Evolutionary conservation across 2,113 vertebrate species (phyloP), one percentile per base, ranked within the genome.

Genomic region (Pollachius pollachius): DNA sequence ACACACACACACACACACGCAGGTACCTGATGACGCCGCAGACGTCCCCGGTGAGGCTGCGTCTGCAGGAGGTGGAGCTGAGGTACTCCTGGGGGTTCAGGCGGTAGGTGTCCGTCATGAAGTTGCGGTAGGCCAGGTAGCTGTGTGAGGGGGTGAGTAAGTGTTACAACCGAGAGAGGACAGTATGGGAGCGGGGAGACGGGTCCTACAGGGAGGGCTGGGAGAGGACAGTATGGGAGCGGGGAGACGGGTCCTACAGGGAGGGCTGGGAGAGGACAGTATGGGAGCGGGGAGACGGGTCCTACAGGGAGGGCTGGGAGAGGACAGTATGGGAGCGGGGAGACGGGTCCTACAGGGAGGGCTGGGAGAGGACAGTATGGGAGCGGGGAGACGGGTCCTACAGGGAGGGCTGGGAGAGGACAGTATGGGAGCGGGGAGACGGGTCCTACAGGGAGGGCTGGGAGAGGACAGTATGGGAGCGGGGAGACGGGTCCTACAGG

Each of bases 41-140:
- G n/a, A 99, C 96, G 0, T 99, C 97, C 66, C 97, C 97, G 0
- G 96, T 98, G 41, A 99, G 91, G 77, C 95, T 99, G 69, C 97
- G 94, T 62, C 97, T 91, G 84, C 96, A 98, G 72, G 97, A 95
- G 0, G 96, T 97, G 73, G 95, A 97, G 59, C 95, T 98, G 72
- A 99, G 89, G 81, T 99, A 98, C 77, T 99, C 97, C 79, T 98
- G 97, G 0, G 97, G 97, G 83, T 98, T 99, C 17, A 99, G 88
- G 16, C 97, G 93, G 17, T 99, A 99, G 0, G 97, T 98, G 87
- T 99, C 97, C 0, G 98, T 96, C 94, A 99, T 99, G 87, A 99
- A 99, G 89, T 99, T 98, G 65, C 97, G 94, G 82, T 99, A 99
- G 0, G 97, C 97, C 91, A 99, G 81, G 88, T 93, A 99, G 92